Evolutionary conservation across 2,797 vertebrate species (phyloP).

Genomic region (Phrynocephalus vlangalii): DNA sequence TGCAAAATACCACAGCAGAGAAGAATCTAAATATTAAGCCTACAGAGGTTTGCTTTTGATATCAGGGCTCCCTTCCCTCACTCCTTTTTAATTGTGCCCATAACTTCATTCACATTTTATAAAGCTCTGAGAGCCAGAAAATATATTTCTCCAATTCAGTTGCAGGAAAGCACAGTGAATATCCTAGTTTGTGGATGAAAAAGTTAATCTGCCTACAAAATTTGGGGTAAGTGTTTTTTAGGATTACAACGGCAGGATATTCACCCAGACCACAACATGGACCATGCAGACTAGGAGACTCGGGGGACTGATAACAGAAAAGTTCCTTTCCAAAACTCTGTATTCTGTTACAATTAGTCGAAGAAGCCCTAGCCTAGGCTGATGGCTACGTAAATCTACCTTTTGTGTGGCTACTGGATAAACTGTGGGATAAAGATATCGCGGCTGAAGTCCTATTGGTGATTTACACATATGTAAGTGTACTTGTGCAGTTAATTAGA

Average conservation of each 20-base stretch:
- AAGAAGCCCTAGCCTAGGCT: conserved; percentile 46
- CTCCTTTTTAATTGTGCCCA: conserved; percentile 64
- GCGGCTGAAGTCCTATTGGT: neutral
- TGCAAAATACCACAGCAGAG: conserved; percentile 85
- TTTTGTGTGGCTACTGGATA: too few relatives aligned
- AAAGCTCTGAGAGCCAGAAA: conserved; percentile 73
- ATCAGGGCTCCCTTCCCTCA: conserved; percentile 58
- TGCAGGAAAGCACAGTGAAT: conserved; percentile 63
- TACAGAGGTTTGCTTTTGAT: conserved; percentile 75
- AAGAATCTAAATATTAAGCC: conserved; percentile 82
- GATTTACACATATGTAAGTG: too few relatives aligned
- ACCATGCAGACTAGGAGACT: conserved; percentile 5
- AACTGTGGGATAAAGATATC: neutral
- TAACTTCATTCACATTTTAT: conserved; percentile 76
- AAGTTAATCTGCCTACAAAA: too few relatives aligned
- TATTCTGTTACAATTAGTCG: neutral
- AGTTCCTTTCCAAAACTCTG: too few relatives aligned
- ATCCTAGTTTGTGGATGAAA: conserved; percentile 30
- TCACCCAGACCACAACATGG: too few relatives aligned
- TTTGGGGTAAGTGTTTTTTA: too few relatives aligned
- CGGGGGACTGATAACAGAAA: neutral
- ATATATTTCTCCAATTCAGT: conserved; percentile 69
- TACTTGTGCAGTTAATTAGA: too few relatives aligned
- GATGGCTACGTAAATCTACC: neutral
- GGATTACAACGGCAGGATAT: too few relatives aligned